phyloP scores from a whole-genome alignment of 2,888 invertebrate genomes.

The Parascotia fuliginaria region DNA sequence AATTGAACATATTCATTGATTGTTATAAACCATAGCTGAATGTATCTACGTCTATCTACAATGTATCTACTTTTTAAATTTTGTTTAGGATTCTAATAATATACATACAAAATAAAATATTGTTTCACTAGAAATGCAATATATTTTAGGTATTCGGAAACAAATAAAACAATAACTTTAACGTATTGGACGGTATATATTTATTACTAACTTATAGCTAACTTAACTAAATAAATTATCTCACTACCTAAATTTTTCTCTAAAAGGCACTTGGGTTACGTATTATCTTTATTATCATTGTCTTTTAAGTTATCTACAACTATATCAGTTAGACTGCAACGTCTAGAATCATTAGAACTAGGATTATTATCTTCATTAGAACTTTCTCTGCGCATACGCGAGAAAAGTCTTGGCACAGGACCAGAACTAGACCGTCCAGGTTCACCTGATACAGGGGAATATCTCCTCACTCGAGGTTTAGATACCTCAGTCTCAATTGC shows the following conservation, averaged over 20 bases:
- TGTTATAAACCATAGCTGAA: too few relatives aligned
- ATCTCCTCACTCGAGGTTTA: slow-evolving; percentile 68
- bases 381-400: slow-evolving; percentile 75
- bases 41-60: too few relatives aligned
- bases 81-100: too few relatives aligned
- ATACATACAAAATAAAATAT: too few relatives aligned
- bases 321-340: slow-evolving; percentile 79
- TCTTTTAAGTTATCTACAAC: slow-evolving; percentile 81
- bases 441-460: slow-evolving; percentile 76
- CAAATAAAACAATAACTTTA: slow-evolving; percentile 31
- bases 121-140: not conserved
- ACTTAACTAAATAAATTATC: slow-evolving; percentile 45
- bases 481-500: slow-evolving; percentile 56
- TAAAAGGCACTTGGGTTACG: slow-evolving; percentile 67
- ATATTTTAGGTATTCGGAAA: slow-evolving; percentile 12
- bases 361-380: slow-evolving; percentile 63
- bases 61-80: too few relatives aligned
- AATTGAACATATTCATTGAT: too few relatives aligned
- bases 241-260: slow-evolving; percentile 63
- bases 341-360: slow-evolving; percentile 70
- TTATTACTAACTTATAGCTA: slow-evolving; percentile 39
- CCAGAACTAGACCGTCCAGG: slow-evolving; percentile 64
- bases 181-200: slow-evolving; percentile 63
- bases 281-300: slow-evolving; percentile 63
- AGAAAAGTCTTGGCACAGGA: slow-evolving; percentile 77